Percentiles rank a stretch among this genome's conserved stretches.
Evolutionary conservation across 2,888 invertebrate genomes (phyloP).

Genomic region (Machimus atricapillus): DNA sequence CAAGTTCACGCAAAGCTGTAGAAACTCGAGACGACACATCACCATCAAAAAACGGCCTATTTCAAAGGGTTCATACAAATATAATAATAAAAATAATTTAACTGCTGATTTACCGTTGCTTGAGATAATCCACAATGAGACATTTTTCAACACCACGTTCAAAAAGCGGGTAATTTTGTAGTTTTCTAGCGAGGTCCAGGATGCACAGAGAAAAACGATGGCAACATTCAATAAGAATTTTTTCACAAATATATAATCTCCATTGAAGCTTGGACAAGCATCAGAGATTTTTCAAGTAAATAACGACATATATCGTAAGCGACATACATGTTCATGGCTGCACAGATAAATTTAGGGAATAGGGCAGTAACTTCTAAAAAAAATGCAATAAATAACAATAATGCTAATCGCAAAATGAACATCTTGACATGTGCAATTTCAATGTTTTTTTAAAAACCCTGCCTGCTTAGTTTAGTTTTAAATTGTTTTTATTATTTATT

Average conservation of each 20-base stretch:
- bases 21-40: slow-evolving; percentile 58
- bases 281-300: too few relatives aligned
- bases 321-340: background rate
- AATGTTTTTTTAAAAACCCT: too few relatives aligned
- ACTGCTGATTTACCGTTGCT: slow-evolving; percentile 54
- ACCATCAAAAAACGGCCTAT: slow-evolving; percentile 57
- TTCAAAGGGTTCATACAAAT: background rate
- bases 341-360: too few relatives aligned
- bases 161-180: slow-evolving; percentile 59
- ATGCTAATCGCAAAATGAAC: too few relatives aligned
- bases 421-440: too few relatives aligned
- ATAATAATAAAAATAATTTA: background rate
- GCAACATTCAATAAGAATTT: slow-evolving; percentile 35
- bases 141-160: slow-evolving; percentile 53
- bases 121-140: slow-evolving; percentile 55
- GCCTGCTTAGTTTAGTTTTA: too few relatives aligned
- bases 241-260: background rate
- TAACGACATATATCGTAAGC: too few relatives aligned
- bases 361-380: too few relatives aligned
- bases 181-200: slow-evolving; percentile 57
- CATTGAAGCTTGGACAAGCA: background rate
- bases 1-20: slow-evolving; percentile 55
- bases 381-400: too few relatives aligned
- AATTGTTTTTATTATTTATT: too few relatives aligned
- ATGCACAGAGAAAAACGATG: slow-evolving; percentile 53